Evolutionary conservation across 2,888 invertebrate species (phyloP).

Genomic region (Platycheirus rosarum): DNA sequence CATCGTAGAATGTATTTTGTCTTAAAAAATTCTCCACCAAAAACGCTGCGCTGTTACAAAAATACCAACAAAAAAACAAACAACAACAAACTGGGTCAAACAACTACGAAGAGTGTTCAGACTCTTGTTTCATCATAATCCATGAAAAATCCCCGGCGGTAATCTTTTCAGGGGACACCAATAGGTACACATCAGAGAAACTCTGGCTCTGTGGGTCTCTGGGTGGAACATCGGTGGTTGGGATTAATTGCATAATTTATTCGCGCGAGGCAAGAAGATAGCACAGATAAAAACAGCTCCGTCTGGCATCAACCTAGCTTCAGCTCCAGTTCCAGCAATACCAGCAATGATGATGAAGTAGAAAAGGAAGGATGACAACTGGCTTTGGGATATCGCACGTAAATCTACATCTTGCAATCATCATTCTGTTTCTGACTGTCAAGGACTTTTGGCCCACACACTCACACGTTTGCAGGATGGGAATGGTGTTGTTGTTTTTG

Average conservation of each 20-base stretch:
- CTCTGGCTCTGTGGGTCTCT: background rate
- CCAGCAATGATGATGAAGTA: conserved; percentile 40
- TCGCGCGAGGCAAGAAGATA: conserved; percentile 30
- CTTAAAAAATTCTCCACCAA: background rate
- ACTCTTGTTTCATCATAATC: conserved; percentile 64
- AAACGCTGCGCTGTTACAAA: conserved; percentile 16
- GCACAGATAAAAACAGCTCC: background rate
- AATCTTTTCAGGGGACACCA: conserved; percentile 42
- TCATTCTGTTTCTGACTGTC: conserved; percentile 45
- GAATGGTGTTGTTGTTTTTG: conserved; percentile 16
- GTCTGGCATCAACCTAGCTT: conserved; percentile 37
- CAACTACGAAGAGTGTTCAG: conserved; percentile 54
- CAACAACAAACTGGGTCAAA: conserved; percentile 31
- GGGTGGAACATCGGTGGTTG: conserved; percentile 40
- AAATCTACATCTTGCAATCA: conserved; percentile 58
- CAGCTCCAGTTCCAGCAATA: conserved; percentile 1
- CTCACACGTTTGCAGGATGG: conserved; percentile 3
- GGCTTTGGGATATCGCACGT: conserved; percentile 38
- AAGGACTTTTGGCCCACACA: conserved; percentile 47
- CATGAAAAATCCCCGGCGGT: conserved; percentile 41
- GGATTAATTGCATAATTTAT: conserved; percentile 70
- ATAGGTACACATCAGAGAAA: conserved; percentile 3
- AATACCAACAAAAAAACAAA: background rate
- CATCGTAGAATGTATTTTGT: too few relatives aligned
- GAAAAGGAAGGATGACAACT: conserved; percentile 54